Percentiles rank a stretch among this genome's conserved stretches.
These are phyloP conservation scores for Yoshiicerus persimilis DNA, from an alignment of 1,140 invertebrate species.

Conservation along the genomic window DNA sequence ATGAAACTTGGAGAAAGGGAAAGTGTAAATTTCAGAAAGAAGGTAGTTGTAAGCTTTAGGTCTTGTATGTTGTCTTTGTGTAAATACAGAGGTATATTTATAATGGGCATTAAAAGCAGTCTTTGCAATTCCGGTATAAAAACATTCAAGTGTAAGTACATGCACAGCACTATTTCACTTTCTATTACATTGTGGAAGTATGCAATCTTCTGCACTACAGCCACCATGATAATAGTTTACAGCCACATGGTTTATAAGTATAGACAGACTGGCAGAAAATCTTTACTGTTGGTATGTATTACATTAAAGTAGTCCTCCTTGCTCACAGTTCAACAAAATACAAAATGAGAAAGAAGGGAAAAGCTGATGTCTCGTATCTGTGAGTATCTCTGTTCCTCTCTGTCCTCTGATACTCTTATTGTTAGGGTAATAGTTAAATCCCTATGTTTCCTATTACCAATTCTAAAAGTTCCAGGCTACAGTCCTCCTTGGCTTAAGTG, in stretches of 20 bases:
- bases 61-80: neutral
- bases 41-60: neutral
- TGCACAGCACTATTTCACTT: neutral
- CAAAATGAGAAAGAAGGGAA: neutral
- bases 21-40: slow-evolving; percentile 11
- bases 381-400: neutral
- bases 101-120: slow-evolving; percentile 8
- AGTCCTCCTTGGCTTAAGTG: neutral
- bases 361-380: neutral
- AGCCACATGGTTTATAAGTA: neutral
- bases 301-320: neutral
- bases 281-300: neutral
- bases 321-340: neutral
- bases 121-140: neutral
- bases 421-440: slow-evolving; percentile 7
- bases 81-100: slow-evolving; percentile 15
- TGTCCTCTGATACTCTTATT: neutral
- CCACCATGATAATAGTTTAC: neutral
- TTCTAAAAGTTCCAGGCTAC: neutral
- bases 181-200: neutral
- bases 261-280: neutral
- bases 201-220: neutral
- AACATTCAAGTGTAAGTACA: neutral
- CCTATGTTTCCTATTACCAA: neutral
- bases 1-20: neutral